A percentile compares a stretch with the other conserved stretches of the same genome.
Evolutionary conservation across 1,140 invertebrate species (phyloP).

Genomic region (Trialeurodes vaporariorum): DNA sequence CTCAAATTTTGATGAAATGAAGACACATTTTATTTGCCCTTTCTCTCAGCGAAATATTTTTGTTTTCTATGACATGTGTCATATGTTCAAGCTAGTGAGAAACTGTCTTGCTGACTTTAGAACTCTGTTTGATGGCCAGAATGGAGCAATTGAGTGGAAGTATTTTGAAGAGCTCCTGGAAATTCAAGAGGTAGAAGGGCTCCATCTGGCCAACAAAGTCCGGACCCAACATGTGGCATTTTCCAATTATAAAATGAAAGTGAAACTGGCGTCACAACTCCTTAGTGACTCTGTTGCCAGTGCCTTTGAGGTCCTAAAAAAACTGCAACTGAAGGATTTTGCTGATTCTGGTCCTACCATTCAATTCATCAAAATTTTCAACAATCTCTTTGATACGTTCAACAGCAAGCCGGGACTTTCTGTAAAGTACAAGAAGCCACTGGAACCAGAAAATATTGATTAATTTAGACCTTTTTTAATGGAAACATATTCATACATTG

Average conservation of each 20-base stretch:
- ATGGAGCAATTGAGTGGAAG: constrained; percentile 24
- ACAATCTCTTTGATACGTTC: neutral
- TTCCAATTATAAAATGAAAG: constrained; percentile 29
- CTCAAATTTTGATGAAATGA: constrained; percentile 5
- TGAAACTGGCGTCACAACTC: constrained; percentile 28
- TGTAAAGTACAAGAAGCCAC: neutral
- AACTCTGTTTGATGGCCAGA: constrained; percentile 17
- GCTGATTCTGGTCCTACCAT: neutral
- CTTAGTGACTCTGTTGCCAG: constrained; percentile 27
- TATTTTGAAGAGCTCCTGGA: constrained; percentile 25
- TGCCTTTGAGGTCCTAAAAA: constrained; percentile 15
- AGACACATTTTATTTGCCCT: constrained; percentile 13
- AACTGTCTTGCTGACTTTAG: constrained; percentile 15
- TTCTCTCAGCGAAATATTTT: constrained; percentile 16
- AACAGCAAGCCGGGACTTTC: neutral
- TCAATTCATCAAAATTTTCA: neutral
- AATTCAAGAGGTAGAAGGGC: constrained; percentile 25
- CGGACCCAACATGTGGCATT: constrained; percentile 26
- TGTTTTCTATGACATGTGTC: constrained; percentile 20
- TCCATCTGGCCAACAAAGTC: constrained; percentile 28
- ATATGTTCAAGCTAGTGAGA: constrained; percentile 23
- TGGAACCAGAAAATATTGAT: neutral
- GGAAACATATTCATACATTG: neutral
- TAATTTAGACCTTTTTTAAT: neutral
- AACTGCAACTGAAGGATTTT: neutral